Base-by-base conservation (phyloP, 2,113 vertebrate genomes). In the Gymnocephalus cernua region DNA sequence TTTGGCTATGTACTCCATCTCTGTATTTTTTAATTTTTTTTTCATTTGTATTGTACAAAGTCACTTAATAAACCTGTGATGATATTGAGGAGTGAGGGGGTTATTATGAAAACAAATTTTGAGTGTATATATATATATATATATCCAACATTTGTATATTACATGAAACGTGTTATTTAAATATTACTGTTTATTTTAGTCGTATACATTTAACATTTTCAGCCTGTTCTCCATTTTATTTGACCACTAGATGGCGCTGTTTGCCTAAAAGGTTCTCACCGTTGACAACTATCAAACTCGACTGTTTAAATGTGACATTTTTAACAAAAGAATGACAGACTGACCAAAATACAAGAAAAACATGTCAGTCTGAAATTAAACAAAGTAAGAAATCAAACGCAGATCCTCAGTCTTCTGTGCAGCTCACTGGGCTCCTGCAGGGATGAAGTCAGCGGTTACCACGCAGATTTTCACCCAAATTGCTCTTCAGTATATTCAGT, bases 11-110 rank as follows among this genome's bases (percentile, higher is more conserved):
- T 98, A 97, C 94, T 96, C 96, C 96, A 96, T 97, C 95, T 97
- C 95, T 98, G 96, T 98, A 97, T 97, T 98, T 97, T 92, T 92
- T 94, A 94, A 94, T 95, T 95, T 97, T 97, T 94, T 95, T 95
- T 97, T 97, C 96, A 96, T 99, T 98, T 97, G 97, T 99, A 98
- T 97, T 98, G 97, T 99, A 98, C 96, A 99, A 97, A 97, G 96
- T 97, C 97, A 98, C 97, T 98, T 98, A 99, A 99, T 99, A 99
- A 99, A 99, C 95, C 96, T 98, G 97, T 98, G 97, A 97, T 96
- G 96, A 94, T 91, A 92, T 35, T 19, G 63, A 85, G 15, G 72
- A 68, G 70, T 82, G 68, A 77, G 48, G 64, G 19, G 48, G 78
- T 89, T 74, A 73, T 89, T 86, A 10, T 81, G 69, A 1, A 23